A percentile compares a stretch with the other conserved stretches of the same genome.
Evolutionary conservation across 2,888 invertebrate genomes (phyloP).

Genomic region (Boloria euphrosyne): DNA sequence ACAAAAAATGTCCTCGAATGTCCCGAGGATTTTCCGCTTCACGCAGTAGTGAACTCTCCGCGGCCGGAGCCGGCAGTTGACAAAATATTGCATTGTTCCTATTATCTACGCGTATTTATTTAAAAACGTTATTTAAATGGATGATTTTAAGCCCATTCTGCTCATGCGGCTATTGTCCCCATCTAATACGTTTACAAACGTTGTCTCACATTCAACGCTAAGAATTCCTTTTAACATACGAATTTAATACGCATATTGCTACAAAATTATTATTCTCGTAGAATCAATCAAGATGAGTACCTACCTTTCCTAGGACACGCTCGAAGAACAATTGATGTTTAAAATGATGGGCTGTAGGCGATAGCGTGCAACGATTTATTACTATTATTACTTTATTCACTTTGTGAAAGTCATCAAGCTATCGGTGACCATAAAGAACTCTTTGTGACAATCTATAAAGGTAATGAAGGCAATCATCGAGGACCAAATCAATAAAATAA

Average conservation of each 20-base stretch:
- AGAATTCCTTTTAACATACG: constrained; percentile 33
- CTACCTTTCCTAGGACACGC: constrained; percentile 22
- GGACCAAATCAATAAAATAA: constrained; percentile 79
- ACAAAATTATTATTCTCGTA: constrained; percentile 30
- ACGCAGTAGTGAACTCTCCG: constrained; percentile 78
- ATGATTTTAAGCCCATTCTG: constrained; percentile 79
- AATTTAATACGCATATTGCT: constrained; percentile 31
- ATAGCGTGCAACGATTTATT: constrained; percentile 72
- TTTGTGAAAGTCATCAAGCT: constrained; percentile 75
- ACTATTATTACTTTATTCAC: constrained; percentile 75
- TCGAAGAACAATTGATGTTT: constrained; percentile 42
- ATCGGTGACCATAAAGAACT: constrained; percentile 78
- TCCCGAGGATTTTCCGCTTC: constrained; percentile 83
- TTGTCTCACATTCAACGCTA: constrained; percentile 46
- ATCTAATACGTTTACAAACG: constrained; percentile 65
- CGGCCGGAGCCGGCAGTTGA: constrained; percentile 78
- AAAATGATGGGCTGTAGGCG: constrained; percentile 45
- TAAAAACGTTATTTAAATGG: constrained; percentile 82
- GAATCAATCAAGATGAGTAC: constrained; percentile 34
- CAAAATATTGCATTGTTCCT: constrained; percentile 83
- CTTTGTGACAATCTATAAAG: constrained; percentile 80
- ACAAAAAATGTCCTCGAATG: constrained; percentile 81
- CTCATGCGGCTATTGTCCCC: constrained; percentile 72
- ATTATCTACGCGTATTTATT: constrained; percentile 81
- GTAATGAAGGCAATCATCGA: constrained; percentile 80